Conservation (phyloP, 2,113 vertebrate species). For the Oreotrochilus melanogaster region DNA sequence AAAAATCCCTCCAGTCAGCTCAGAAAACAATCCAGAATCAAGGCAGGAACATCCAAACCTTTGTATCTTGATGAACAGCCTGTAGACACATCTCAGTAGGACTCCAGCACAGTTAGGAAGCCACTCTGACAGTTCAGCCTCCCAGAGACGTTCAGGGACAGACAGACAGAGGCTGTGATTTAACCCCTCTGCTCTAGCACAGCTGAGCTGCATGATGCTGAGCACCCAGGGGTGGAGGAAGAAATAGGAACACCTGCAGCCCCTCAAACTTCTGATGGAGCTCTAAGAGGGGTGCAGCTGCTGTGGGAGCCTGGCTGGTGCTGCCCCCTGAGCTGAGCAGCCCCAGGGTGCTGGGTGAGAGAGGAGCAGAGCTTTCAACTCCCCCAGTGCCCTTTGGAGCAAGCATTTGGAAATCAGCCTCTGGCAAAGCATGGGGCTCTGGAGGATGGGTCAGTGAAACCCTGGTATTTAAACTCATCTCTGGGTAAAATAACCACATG, state of each 20-base stretch:
- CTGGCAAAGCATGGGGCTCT: not conserved
- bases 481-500: not conserved
- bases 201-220: not conserved
- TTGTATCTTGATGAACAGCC: not conserved
- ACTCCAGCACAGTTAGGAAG: no score
- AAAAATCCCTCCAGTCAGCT: not conserved
- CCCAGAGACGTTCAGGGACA: no score
- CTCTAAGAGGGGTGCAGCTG: not conserved
- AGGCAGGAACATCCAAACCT: not conserved
- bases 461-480: not conserved
- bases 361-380: not conserved
- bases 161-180: no score
- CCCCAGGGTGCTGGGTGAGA: no score
- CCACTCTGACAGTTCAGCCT: accelerated
- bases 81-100: accelerated
- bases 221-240: not conserved
- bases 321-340: no score
- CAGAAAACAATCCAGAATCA: not conserved
- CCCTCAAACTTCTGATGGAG: accelerated
- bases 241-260: not conserved
- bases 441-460: not conserved
- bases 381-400: not conserved
- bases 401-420: not conserved
- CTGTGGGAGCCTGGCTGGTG: accelerated
- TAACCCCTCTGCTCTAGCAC: not conserved